These are phyloP conservation scores for Hemichromis elongatus DNA, from an alignment of 2,113 vertebrate genomes.

Conservation along the genomic window DNA sequence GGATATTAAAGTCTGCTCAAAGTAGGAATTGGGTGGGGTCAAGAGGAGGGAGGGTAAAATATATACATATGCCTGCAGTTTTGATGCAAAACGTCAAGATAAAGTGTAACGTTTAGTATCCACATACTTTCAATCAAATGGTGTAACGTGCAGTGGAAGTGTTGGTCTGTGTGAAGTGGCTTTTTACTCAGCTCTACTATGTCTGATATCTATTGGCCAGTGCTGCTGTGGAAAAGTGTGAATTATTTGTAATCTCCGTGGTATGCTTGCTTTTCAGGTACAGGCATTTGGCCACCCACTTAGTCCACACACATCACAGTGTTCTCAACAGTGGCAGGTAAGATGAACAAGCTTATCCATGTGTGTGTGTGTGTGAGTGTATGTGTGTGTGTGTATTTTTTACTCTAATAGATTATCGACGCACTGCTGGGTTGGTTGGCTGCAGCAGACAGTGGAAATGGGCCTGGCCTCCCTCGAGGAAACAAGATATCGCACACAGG, in stretches of 20 bases:
- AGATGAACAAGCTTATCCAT: slow-evolving; percentile 1
- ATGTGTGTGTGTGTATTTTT: slow-evolving; percentile 9
- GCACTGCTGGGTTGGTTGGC: slow-evolving; percentile 50
- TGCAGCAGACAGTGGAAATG: slow-evolving; percentile 66
- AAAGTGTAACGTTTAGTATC: not conserved
- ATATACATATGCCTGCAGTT: not conserved
- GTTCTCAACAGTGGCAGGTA: slow-evolving; percentile 32
- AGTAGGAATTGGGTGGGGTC: not conserved
- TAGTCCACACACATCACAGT: not conserved
- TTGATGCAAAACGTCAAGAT: not conserved
- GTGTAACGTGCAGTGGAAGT: not conserved
- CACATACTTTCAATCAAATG: not conserved
- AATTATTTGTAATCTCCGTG: not conserved
- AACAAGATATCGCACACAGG: slow-evolving; percentile 58
- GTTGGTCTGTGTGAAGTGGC: not conserved
- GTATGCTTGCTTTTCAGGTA: slow-evolving; percentile 33
- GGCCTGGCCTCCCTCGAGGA: slow-evolving; percentile 58
- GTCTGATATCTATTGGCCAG: not conserved
- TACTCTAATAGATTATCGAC: slow-evolving; percentile 68
- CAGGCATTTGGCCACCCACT: not conserved
- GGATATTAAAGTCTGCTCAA: not conserved
- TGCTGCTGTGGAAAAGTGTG: not conserved
- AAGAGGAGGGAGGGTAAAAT: not conserved
- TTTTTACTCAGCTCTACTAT: not conserved
- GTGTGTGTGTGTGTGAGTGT: not conserved